These are phyloP conservation scores for Archivesica marissinica DNA, from an alignment of 1,140 invertebrate species.

Conservation along the genomic window DNA sequence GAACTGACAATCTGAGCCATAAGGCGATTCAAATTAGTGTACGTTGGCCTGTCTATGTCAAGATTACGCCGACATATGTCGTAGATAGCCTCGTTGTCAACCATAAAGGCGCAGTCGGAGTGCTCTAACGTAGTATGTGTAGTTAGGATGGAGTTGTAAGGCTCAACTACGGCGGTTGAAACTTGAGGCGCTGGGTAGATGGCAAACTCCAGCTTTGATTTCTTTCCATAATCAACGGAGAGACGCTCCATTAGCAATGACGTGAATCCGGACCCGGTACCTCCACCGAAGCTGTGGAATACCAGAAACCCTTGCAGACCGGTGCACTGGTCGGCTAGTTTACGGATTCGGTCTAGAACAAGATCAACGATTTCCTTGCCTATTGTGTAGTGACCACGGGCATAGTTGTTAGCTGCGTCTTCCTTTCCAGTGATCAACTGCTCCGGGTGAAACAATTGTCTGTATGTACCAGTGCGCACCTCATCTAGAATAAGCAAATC, in stretches of 20 bases:
- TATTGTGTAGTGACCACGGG: background rate
- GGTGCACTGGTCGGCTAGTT: too few species aligned
- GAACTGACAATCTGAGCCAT: constrained; percentile 75
- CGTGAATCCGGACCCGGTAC: constrained; percentile 94
- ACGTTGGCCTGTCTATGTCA: constrained; percentile 86
- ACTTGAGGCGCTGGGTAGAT: constrained; percentile 87
- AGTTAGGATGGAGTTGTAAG: constrained; percentile 84
- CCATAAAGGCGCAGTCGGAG: constrained; percentile 85
- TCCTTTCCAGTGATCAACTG: constrained; percentile 5
- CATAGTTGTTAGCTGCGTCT: background rate
- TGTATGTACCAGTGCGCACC: too few species aligned
- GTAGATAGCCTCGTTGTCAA: constrained; percentile 95
- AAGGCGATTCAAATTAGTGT: constrained; percentile 18
- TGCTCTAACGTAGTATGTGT: constrained; percentile 68
- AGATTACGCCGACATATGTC: constrained; percentile 94
- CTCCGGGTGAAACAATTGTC: constrained; percentile 9
- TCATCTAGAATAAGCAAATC: too few species aligned
- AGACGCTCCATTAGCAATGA: constrained; percentile 94
- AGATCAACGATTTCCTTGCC: constrained; percentile 54
- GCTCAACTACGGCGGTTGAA: constrained; percentile 84
- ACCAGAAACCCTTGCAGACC: too few species aligned
- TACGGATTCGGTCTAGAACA: too few species aligned
- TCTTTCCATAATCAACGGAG: constrained; percentile 87
- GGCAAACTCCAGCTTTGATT: constrained; percentile 73
- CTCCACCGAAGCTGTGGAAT: too few species aligned